Conservation (phyloP, 92 coral and sea anemone species). For the Galaxea fascicularis region DNA sequence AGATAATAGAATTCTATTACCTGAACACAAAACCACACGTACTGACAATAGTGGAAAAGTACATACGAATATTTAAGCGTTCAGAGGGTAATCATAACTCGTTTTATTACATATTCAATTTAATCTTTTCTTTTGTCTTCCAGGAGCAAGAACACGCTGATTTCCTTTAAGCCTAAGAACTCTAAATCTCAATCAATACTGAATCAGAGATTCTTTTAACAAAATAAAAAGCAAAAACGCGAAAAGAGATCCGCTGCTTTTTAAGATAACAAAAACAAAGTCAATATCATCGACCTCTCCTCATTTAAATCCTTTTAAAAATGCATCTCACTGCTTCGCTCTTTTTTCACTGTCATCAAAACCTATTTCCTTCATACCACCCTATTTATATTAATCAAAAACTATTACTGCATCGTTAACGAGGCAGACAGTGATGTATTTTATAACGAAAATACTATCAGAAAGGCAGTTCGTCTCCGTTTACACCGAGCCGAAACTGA, state of each 20-base stretch:
- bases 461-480: not conserved
- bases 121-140: not conserved
- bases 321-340: constrained; percentile 1
- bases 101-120: constrained; percentile 42
- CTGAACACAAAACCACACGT: constrained; percentile 67
- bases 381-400: not conserved
- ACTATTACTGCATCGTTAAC: not conserved
- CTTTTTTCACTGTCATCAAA: constrained; percentile 15
- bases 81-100: constrained; percentile 31
- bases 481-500: not conserved
- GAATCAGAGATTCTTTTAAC: not conserved
- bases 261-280: not conserved
- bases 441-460: constrained; percentile 14
- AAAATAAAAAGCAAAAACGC: constrained; percentile 15
- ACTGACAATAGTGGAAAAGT: constrained; percentile 20
- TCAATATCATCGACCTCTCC: constrained; percentile 9
- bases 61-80: constrained; percentile 27
- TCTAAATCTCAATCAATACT: not conserved
- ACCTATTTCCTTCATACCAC: constrained; percentile 20
- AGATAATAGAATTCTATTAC: constrained; percentile 71
- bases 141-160: not conserved
- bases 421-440: not conserved
- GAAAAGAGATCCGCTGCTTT: not conserved
- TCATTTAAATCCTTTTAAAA: constrained; percentile 44
- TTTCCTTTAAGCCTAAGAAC: not conserved